Conservation (phyloP, 2,888 invertebrate species). For the Caenorhabditis zanzibari region DNA sequence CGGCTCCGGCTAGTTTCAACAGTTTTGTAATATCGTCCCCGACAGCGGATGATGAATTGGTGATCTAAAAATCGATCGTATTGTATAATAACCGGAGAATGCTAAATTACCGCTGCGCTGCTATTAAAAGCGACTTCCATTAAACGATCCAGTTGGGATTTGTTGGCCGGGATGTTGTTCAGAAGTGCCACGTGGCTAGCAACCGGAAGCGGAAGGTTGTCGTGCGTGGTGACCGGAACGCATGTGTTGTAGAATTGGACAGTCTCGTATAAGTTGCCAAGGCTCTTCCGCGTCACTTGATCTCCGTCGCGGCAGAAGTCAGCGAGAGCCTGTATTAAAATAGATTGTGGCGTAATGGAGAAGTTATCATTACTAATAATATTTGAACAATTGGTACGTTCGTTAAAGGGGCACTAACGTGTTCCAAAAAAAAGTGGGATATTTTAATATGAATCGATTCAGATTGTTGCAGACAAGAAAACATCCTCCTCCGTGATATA, state of each 20-base stretch:
- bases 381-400: too few species aligned
- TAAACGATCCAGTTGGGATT: slow-evolving; percentile 76
- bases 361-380: too few species aligned
- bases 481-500: too few species aligned
- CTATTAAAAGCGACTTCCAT: slow-evolving; percentile 77
- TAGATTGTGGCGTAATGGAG: too few species aligned
- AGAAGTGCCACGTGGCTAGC: slow-evolving; percentile 69
- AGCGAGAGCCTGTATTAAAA: slow-evolving; percentile 70
- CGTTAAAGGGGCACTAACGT: too few species aligned
- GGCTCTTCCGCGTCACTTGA: slow-evolving; percentile 71
- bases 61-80: slow-evolving; percentile 67
- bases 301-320: slow-evolving; percentile 79
- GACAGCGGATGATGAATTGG: slow-evolving; percentile 74
- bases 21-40: slow-evolving; percentile 73
- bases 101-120: slow-evolving; percentile 69
- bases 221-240: slow-evolving; percentile 70
- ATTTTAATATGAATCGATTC: too few species aligned
- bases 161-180: slow-evolving; percentile 69
- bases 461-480: too few species aligned
- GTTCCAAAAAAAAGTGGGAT: too few species aligned
- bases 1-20: slow-evolving; percentile 77
- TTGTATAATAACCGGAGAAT: slow-evolving; percentile 9
- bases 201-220: slow-evolving; percentile 68
- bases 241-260: slow-evolving; percentile 77
- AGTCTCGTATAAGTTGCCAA: slow-evolving; percentile 74